A percentile compares a stretch with the other conserved stretches of the same genome.
Conservation (phyloP, 2,888 invertebrate genomes). For the Salpingus planirostris region DNA sequence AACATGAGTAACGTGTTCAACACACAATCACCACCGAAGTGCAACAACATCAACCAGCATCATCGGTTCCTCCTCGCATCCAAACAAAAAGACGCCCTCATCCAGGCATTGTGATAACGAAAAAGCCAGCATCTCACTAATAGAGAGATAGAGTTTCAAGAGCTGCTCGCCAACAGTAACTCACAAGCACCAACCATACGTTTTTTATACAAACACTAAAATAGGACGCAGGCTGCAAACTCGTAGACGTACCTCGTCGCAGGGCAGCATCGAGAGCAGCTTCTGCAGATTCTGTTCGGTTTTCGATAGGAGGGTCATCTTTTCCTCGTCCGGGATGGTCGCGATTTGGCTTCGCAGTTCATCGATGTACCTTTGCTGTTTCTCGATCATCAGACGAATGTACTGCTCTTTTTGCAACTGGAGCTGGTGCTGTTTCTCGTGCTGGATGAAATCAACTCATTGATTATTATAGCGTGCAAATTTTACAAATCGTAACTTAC, state of each 20-base stretch:
- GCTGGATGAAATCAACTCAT: too few species aligned
- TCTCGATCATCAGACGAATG: constrained; percentile 80
- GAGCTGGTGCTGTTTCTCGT: constrained; percentile 76
- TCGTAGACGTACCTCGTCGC: constrained; percentile 31
- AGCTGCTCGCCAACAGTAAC: constrained; percentile 5
- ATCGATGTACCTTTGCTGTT: constrained; percentile 75
- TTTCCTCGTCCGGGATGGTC: constrained; percentile 40
- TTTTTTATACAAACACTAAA: constrained; percentile 2
- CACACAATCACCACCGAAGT: constrained; percentile 21
- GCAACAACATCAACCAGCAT: constrained; percentile 15
- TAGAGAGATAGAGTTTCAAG: background rate
- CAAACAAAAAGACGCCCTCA: too few species aligned
- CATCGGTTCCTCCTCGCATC: constrained; percentile 5
- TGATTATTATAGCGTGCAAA: too few species aligned
- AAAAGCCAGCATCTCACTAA: constrained; percentile 7
- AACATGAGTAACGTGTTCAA: constrained; percentile 18
- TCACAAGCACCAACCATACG: constrained; percentile 1
- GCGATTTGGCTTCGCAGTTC: constrained; percentile 62
- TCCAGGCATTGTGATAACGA: constrained; percentile 8
- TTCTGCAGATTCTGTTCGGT: constrained; percentile 53
- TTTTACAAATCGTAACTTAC: constrained; percentile 66
- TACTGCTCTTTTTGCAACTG: constrained; percentile 77
- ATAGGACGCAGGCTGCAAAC: too few species aligned
- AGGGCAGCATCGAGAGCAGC: constrained; percentile 49
- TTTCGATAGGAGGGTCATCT: constrained; percentile 47